Conservation (phyloP, 2,888 invertebrate genomes). For the Coleophora flavipennella region DNA sequence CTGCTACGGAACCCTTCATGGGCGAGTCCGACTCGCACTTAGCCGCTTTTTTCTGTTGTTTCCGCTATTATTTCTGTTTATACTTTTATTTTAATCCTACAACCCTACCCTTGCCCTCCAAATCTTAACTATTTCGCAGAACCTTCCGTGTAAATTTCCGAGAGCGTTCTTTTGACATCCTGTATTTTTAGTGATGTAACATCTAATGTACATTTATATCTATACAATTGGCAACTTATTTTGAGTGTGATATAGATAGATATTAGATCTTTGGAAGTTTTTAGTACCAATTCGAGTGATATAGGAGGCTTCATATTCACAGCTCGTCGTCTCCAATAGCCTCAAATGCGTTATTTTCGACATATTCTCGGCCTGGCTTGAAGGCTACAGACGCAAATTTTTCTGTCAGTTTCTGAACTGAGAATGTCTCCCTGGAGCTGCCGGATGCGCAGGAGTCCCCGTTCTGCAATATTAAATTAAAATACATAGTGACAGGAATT, state of each 20-base stretch:
- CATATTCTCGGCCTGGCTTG: slow-evolving; percentile 78
- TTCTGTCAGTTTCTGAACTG: slow-evolving; percentile 82
- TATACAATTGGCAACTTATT: slow-evolving; percentile 46
- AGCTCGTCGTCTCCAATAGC: slow-evolving; percentile 96
- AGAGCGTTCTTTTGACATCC: no score
- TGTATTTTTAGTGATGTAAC: no score
- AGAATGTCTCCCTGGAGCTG: slow-evolving; percentile 77
- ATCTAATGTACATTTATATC: slow-evolving; percentile 33
- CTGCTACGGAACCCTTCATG: no score
- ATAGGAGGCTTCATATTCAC: slow-evolving; percentile 39
- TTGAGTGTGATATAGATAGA: slow-evolving; percentile 17
- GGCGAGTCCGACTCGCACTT: no score
- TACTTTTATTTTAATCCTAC: no score
- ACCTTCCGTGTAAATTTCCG: no score
- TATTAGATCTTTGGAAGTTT: slow-evolving; percentile 38
- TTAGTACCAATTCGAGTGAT: neutral
- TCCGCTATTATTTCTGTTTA: no score
- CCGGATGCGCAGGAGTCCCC: slow-evolving; percentile 67
- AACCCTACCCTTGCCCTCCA: no score
- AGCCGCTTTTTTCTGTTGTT: no score
- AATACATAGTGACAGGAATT: no score
- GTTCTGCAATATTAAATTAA: slow-evolving; percentile 52
- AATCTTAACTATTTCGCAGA: no score
- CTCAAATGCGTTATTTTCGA: slow-evolving; percentile 94
- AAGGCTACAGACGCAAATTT: slow-evolving; percentile 81